phyloP scores from a whole-genome alignment of 2,113 vertebrate species.

The Callorhinus ursinus region DNA sequence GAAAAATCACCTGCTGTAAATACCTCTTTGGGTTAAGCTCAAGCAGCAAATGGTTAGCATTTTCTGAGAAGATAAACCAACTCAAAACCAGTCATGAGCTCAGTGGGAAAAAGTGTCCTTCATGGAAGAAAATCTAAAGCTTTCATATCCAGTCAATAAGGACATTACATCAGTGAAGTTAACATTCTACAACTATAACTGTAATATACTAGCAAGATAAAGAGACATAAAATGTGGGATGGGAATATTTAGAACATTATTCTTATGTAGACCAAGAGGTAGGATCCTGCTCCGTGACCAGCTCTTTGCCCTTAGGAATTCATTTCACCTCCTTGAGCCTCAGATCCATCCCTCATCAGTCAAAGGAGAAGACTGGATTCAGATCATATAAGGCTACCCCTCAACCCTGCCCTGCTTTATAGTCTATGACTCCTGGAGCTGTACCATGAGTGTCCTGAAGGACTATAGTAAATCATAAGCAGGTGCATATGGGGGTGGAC shows the following conservation, averaged over 20 bases:
- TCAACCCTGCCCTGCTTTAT: fast-evolving
- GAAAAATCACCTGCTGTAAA: background rate
- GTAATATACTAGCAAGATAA: background rate
- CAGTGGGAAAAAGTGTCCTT: background rate
- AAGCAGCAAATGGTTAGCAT: background rate
- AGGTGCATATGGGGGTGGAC: background rate
- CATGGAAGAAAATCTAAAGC: background rate
- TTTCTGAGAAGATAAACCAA: background rate
- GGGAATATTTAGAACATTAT: background rate
- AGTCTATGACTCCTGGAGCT: background rate
- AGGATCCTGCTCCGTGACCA: background rate
- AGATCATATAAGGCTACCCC: background rate
- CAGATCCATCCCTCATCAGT: background rate
- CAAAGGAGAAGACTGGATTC: background rate
- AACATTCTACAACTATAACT: background rate
- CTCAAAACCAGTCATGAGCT: background rate
- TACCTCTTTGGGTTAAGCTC: background rate
- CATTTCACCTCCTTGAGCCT: background rate
- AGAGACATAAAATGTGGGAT: background rate
- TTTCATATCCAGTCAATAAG: background rate
- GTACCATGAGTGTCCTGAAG: background rate
- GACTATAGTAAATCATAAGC: background rate
- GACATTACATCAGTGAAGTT: background rate
- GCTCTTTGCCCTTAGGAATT: background rate
- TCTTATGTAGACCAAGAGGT: background rate